phyloP scores from a whole-genome alignment of 1,140 invertebrate species.

The Panagrolaimus sp. region DNA sequence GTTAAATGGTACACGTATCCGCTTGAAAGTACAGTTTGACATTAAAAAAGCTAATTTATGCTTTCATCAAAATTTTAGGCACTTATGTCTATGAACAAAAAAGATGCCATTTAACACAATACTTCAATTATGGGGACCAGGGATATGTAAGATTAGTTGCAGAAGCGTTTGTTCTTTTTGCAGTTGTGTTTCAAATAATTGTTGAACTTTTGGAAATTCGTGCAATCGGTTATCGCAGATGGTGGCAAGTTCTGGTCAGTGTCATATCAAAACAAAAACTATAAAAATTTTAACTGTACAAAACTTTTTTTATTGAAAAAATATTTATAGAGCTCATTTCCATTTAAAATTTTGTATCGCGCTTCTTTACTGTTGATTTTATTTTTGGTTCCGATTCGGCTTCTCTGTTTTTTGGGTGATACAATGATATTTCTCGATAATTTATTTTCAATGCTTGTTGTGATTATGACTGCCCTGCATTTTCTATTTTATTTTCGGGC shows the following conservation, averaged over 20 bases:
- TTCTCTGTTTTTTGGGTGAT: constrained; percentile 69
- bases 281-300: background rate
- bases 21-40: too few species aligned
- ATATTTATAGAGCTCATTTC: constrained; percentile 72
- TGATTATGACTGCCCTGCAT: constrained; percentile 88
- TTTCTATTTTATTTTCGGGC: constrained; percentile 91
- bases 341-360: constrained; percentile 86
- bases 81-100: background rate
- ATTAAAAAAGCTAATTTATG: too few species aligned
- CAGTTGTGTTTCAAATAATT: constrained; percentile 38
- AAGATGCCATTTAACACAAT: constrained; percentile 27
- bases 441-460: constrained; percentile 75
- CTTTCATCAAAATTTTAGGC: background rate
- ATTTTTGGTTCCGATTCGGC: constrained; percentile 75
- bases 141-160: constrained; percentile 27
- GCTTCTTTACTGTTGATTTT: constrained; percentile 81
- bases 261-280: too few species aligned
- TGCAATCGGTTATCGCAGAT: constrained; percentile 48
- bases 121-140: constrained; percentile 6
- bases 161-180: constrained; percentile 30
- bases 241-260: constrained; percentile 56
- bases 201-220: constrained; percentile 45
- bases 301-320: background rate
- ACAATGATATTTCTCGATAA: constrained; percentile 69
- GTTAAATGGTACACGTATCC: too few species aligned